Conservation (phyloP, 2,888 invertebrate species). For the Odontothrips loti region DNA sequence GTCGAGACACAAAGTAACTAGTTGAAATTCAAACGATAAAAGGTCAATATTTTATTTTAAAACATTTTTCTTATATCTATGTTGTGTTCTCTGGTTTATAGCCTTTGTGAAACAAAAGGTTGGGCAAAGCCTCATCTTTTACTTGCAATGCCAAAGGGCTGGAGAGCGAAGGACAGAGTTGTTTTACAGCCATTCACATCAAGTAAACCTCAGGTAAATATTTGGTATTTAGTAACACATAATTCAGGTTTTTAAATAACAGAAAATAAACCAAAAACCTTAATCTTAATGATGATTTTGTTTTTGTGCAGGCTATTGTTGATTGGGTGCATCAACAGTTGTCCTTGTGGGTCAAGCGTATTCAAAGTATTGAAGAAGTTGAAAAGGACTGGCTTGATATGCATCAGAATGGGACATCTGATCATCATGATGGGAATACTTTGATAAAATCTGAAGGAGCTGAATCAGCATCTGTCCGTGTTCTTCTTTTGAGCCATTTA, state of each 20-base stretch:
- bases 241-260: neutral
- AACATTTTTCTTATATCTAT: neutral
- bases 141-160: slow-evolving; percentile 49
- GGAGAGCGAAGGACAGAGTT: slow-evolving; percentile 49
- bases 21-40: neutral
- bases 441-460: slow-evolving; percentile 30
- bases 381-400: slow-evolving; percentile 41
- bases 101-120: slow-evolving; percentile 48
- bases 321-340: slow-evolving; percentile 50
- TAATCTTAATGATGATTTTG: neutral
- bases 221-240: neutral
- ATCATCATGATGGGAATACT: slow-evolving; percentile 29
- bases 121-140: slow-evolving; percentile 49
- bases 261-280: neutral
- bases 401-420: neutral
- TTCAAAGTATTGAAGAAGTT: slow-evolving; percentile 42
- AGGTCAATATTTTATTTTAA: neutral
- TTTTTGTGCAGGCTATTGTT: slow-evolving; percentile 44
- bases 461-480: slow-evolving; percentile 40
- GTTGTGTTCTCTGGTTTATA: slow-evolving; percentile 37
- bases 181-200: slow-evolving; percentile 45
- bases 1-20: slow-evolving; percentile 46
- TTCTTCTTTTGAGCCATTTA: slow-evolving; percentile 48
- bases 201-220: slow-evolving; percentile 41
- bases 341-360: slow-evolving; percentile 45